phyloP scores from a whole-genome alignment of 2,888 invertebrate species.

The Aspidiotus rigidus region DNA sequence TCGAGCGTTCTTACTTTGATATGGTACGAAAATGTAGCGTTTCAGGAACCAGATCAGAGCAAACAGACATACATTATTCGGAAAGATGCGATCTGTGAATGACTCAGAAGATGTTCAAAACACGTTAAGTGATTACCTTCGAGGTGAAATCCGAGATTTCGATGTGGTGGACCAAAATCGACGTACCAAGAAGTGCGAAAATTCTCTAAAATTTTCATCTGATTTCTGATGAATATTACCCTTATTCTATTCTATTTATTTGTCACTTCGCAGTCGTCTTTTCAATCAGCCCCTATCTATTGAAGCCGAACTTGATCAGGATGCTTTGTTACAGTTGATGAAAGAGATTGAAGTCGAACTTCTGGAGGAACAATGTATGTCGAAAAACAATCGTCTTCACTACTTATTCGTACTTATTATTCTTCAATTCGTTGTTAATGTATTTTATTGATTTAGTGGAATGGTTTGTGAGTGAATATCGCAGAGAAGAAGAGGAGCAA shows the following conservation, averaged over 20 bases:
- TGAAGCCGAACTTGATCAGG: background rate
- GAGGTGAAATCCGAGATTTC: background rate
- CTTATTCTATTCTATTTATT: background rate
- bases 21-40: background rate
- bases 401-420: background rate
- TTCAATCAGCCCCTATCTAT: background rate
- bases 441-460: background rate
- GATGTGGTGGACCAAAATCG: background rate
- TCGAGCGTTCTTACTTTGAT: too few relatives aligned
- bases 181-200: background rate
- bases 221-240: background rate
- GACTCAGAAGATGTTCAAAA: background rate
- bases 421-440: background rate
- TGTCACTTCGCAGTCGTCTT: background rate
- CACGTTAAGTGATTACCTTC: background rate
- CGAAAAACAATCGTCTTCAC: background rate
- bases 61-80: slow-evolving; percentile 1
- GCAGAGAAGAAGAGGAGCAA: background rate
- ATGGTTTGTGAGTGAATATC: background rate
- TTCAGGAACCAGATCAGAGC: background rate
- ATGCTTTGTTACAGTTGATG: background rate
- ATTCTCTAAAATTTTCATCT: background rate
- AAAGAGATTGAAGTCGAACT: slow-evolving; percentile 1
- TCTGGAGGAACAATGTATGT: background rate
- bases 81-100: background rate